Base-by-base conservation (phyloP, 2,797 vertebrate species). In the Zonotrichia albicollis region DNA sequence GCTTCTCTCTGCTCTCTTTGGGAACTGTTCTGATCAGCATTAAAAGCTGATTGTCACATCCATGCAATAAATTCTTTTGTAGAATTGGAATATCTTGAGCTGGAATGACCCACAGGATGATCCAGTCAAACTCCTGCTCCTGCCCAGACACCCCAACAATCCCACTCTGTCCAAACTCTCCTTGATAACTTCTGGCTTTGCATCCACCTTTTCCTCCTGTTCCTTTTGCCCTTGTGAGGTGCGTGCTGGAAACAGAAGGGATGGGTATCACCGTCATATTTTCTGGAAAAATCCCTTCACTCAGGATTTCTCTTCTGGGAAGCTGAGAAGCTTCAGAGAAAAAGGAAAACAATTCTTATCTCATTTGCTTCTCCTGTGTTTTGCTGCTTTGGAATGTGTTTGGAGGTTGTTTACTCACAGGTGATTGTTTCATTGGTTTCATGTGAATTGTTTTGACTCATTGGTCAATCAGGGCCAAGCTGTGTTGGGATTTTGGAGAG, bases 131-230 rank as follows among this genome's bases (percentile, higher is more conserved):
- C 43, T 42, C 42, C 57, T 48, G 42, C 23, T 8, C 23, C 64
- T 68, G 27, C 46, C 16, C 40, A 20, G 64, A 18, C 48, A 27
- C 40, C 27, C 27, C 40, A 54, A 10, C 17, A 36, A 32, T 27
- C n/a, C n/a, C 21, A 2, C 46, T 14, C 17, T 51, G 55, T 54
- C 65, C 30, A 15, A 22, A 34, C 0, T 1, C 27, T 43, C 45
- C 57, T 34, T 46, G 42, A 4, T 16, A 53, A 16, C 9, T 34
- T 53, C 67, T 26, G 36, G 13, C 10, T 81, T 68, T 66, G 6
- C 58, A 58, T 25, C 34, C 25, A 48, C 8, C 3, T 2, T 45
- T 48, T 58, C 32, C 34, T 40, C 20, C 42, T 0, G 0, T 61
- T 16, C 5, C 36, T 29, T 73, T n/a, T n/a, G 25, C 34, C 50